Evolutionary conservation across 1,140 invertebrate species (phyloP).

Genomic region (Teleogryllus occipitalis): DNA sequence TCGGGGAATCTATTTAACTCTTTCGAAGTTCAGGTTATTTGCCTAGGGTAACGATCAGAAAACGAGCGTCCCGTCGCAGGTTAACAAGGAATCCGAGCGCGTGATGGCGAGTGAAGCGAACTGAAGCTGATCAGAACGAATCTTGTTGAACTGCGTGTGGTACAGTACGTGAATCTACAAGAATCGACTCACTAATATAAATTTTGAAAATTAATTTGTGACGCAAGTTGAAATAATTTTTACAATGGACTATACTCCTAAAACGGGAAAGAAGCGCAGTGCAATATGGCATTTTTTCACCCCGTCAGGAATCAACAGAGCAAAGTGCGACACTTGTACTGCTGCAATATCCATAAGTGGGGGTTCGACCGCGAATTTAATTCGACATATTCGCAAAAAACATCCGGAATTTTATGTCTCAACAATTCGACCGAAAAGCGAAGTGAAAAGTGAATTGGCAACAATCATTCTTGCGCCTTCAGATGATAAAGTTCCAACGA

Average conservation of each 20-base stretch:
- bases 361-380: not conserved
- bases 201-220: not conserved
- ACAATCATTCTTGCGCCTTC: not conserved
- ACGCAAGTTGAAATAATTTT: not conserved
- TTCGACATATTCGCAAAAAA: not conserved
- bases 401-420: not conserved
- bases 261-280: not conserved
- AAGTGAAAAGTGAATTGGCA: not conserved
- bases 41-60: too few relatives aligned
- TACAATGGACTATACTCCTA: not conserved
- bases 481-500: not conserved
- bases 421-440: not conserved
- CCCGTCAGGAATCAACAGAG: not conserved
- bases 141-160: not conserved
- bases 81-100: not conserved
- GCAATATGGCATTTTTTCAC: not conserved
- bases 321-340: not conserved
- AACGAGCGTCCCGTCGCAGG: too few relatives aligned
- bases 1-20: too few relatives aligned
- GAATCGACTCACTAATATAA: not conserved
- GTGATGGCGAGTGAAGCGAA: not conserved
- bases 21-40: too few relatives aligned
- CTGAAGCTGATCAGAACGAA: conserved; percentile 1
- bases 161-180: not conserved
- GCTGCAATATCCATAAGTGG: not conserved